These are phyloP conservation scores for Leptodactylus fuscus DNA, from an alignment of 2,113 vertebrate genomes.

Conservation along the genomic window DNA sequence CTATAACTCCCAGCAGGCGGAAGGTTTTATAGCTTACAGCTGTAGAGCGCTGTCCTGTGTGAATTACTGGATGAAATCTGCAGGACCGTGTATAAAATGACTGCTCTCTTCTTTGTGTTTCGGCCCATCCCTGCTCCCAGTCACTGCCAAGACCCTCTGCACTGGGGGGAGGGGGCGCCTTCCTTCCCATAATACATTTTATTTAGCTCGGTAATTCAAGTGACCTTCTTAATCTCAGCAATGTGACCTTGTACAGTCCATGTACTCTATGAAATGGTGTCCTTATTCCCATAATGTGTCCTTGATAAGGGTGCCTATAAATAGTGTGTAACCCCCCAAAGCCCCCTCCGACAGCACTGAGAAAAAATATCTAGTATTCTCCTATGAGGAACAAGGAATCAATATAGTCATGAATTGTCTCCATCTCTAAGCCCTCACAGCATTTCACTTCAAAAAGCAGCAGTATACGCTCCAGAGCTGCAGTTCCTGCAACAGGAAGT, in stretches of 20 bases:
- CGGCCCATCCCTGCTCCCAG: neutral
- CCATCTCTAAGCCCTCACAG: too few relatives aligned
- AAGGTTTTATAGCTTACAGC: too few relatives aligned
- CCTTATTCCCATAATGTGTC: neutral
- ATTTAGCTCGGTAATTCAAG: neutral
- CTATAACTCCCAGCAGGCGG: too few relatives aligned
- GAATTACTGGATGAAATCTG: too few relatives aligned
- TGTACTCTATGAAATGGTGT: neutral
- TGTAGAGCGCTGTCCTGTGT: too few relatives aligned
- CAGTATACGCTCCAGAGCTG: neutral
- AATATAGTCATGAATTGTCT: too few relatives aligned
- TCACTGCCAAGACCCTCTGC: neutral
- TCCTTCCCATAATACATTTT: neutral
- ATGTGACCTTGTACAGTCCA: neutral
- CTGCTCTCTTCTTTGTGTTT: conserved; percentile 3
- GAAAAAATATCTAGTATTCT: too few relatives aligned
- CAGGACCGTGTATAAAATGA: neutral
- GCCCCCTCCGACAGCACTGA: too few relatives aligned
- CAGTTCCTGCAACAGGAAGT: neutral
- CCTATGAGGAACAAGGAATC: too few relatives aligned
- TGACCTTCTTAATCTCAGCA: neutral
- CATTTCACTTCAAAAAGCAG: too few relatives aligned
- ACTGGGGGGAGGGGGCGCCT: neutral
- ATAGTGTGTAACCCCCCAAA: neutral
- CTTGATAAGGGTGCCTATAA: neutral